Base-by-base conservation (phyloP, 1,140 invertebrate species). In the honey bee (Apis mellifera) region DNA sequence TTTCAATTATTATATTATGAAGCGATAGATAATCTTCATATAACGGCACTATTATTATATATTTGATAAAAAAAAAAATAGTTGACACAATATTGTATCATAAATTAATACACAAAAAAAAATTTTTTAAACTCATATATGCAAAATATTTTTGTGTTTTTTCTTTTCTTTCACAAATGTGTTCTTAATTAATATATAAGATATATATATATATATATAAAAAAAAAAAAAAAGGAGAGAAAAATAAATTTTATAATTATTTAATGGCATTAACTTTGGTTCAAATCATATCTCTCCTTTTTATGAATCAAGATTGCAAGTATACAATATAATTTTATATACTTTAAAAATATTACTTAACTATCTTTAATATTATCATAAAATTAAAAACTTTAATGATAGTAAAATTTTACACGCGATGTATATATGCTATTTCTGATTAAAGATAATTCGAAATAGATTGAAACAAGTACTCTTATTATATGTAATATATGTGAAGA, bases 231-330 rank as follows among this genome's bases (percentile, higher is more conserved):
- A 42, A 42, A 42, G 32, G 32, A 42, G 32, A 42, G 32, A 42
- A 42, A 42, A 82, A 84, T 80, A 74, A 70, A 80, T 82, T 87
- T 87, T 86, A 81, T 73, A 87, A 69, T 74, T 84, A 71, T 59
- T 79, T 48, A 87, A 87, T 75, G 48, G 78, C 74, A 59, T 84
- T 84, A 87, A 88, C 86, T 73, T 77, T 82, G 86, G 83, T 81
- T 84, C 57, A 87, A 88, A 82, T 88, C 76, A 54, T 77, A 75
- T 84, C 13, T 50, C 23, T 83, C 70, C 50, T 23, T 76, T 83
- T 83, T 87, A 83, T 72, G 82, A 86, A 60, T 86, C 82, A 77
- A 78, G 50, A 81, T 68, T 81, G 74, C 48, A 52, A 68, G 8
- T 60, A 54, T 55, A 81, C 62, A 57, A 75, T 21, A 19, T 76